Evolutionary conservation across 2,797 vertebrate genomes (phyloP), one percentile per base, ranked within the genome.

Genomic region (Eremophila alpestris): DNA sequence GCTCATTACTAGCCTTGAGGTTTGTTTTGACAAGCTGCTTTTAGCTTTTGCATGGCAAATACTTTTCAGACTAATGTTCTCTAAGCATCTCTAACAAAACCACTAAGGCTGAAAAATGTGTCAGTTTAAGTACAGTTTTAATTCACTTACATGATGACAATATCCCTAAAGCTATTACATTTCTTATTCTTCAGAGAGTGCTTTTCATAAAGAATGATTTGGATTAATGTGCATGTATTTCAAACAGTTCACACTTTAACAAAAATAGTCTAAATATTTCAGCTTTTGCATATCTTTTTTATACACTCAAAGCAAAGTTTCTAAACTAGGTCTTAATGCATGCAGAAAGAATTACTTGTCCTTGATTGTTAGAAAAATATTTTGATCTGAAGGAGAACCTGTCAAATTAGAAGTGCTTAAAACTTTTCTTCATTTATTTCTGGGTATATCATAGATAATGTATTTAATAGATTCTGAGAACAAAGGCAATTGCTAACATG

Each of bases 41-140:
- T 90, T 94, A 88, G 96, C 89, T 97, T 96, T 89, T 97, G 97
- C 97, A 97, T 98, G 97, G 97, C 96, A 79, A 95, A 93, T 95
- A 93, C 85, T 83, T 84, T 83, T 92, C 93, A 95, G 87, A 67
- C 94, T 96, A 83, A 94, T 92, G 85, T 89, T 58, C 90, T 95
- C 78, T 87, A 70, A 94, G 87, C 92, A 96, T 96, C 49, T 88
- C 85, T 95, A 86, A 94, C 94, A 84, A 74, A 95, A 83, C 93
- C 91, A 95, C 75, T 83, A 87, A 85, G 83, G 68, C 52, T 94
- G 88, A 92, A 79, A 83, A 81, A 91, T 93, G 67, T 95, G 95
- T 90, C 95, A 87, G 76, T 95, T 81, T 93, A 94, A 97, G 36
- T 94, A 94, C 76, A 95, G 88, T 96, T 96, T 83, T 96, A 95